A percentile compares a stretch with the other conserved stretches of the same genome.
These are phyloP conservation scores for Silurus glanis DNA, from an alignment of 2,113 vertebrate species.

Conservation along the genomic window DNA sequence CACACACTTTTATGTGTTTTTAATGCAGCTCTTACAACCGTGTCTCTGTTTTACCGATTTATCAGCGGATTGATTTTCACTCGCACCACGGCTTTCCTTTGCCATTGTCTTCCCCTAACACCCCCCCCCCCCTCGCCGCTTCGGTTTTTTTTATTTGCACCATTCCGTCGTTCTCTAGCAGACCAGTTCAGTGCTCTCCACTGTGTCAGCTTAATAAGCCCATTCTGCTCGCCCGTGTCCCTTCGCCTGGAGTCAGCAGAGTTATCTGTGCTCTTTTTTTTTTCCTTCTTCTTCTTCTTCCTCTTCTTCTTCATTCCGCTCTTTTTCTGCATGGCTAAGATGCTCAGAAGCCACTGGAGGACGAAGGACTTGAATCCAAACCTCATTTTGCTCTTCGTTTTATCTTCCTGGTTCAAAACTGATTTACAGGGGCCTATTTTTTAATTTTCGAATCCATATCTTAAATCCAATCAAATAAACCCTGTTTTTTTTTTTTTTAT, in stretches of 20 bases:
- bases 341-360: slow-evolving; percentile 30
- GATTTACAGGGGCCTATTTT: not conserved
- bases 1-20: not conserved
- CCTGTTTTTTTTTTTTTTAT: not conserved
- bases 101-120: slow-evolving; percentile 6
- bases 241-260: slow-evolving; percentile 57
- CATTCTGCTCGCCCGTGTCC: slow-evolving; percentile 51
- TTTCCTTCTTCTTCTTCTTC: not conserved
- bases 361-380: slow-evolving; percentile 13
- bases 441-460: too few species aligned
- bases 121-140: not conserved
- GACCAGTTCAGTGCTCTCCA: slow-evolving; percentile 44
- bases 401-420: slow-evolving; percentile 16
- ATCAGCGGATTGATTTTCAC: slow-evolving; percentile 46
- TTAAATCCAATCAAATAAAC: not conserved
- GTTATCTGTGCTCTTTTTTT: slow-evolving; percentile 46
- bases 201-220: slow-evolving; percentile 59
- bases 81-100: slow-evolving; percentile 15
- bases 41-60: slow-evolving; percentile 33
- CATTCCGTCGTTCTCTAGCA: slow-evolving; percentile 28
- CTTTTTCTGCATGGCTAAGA: slow-evolving; percentile 53
- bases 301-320: slow-evolving; percentile 40
- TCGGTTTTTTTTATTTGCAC: slow-evolving; percentile 14
- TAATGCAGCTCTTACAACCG: not conserved
- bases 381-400: not conserved